A percentile compares a stretch with the other conserved stretches of the same genome.
Evolutionary conservation across 1,140 invertebrate genomes (phyloP).

Genomic region (Trinorchestia longiramus): DNA sequence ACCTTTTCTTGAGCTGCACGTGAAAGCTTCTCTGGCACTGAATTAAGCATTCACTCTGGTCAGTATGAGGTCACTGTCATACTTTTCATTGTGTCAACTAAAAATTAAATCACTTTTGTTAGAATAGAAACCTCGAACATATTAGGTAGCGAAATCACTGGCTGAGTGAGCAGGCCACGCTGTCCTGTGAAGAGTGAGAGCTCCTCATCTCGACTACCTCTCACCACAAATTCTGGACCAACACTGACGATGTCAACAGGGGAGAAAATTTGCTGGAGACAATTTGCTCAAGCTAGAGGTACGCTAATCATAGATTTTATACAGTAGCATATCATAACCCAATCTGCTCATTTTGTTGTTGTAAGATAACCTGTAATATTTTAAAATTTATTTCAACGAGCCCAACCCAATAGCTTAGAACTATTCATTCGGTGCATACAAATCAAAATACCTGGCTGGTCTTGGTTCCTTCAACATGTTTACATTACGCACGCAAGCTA

Average conservation of each 20-base stretch:
- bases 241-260: not conserved
- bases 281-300: no score
- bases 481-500: no score
- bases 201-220: not conserved
- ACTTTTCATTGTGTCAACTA: not conserved
- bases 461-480: no score
- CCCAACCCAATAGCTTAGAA: no score
- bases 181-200: not conserved
- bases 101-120: not conserved
- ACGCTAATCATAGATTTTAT: no score
- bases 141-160: not conserved
- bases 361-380: no score
- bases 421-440: no score
- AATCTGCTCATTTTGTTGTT: no score
- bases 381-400: no score
- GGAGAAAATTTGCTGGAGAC: no score
- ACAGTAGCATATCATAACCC: no score
- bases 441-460: no score
- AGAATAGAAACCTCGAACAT: not conserved
- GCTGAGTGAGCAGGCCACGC: not conserved
- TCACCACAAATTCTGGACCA: not conserved
- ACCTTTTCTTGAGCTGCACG: not conserved
- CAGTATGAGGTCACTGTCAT: not conserved
- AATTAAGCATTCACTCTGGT: not conserved
- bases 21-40: not conserved